These are phyloP conservation scores for Trichomycterus rosablanca DNA, from an alignment of 2,113 vertebrate genomes.

Conservation along the genomic window DNA sequence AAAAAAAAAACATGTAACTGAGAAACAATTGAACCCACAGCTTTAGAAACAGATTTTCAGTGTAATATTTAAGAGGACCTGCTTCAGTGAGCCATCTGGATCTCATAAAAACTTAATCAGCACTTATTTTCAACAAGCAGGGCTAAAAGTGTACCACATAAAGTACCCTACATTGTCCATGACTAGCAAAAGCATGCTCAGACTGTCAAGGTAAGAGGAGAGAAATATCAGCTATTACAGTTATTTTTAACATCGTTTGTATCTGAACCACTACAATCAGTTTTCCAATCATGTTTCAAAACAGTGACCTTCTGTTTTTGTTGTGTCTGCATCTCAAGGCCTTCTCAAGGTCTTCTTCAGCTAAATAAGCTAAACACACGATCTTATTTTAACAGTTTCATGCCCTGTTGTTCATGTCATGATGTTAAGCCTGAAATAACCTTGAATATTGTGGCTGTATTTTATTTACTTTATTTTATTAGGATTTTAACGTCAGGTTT, in stretches of 20 bases:
- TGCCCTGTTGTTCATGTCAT: too few species aligned
- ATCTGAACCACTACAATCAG: neutral
- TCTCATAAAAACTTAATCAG: neutral
- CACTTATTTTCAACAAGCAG: neutral
- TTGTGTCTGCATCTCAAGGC: slow-evolving; percentile 24
- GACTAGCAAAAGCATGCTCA: neutral
- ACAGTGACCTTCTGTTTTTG: slow-evolving; percentile 4
- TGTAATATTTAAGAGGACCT: neutral
- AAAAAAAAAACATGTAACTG: neutral
- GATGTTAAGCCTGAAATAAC: too few species aligned
- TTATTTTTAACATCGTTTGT: neutral
- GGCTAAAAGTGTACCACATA: neutral
- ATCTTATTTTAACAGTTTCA: neutral
- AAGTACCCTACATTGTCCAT: neutral
- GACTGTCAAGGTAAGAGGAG: neutral
- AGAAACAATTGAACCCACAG: neutral
- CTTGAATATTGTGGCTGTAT: too few species aligned
- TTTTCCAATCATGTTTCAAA: neutral
- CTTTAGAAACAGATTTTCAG: neutral
- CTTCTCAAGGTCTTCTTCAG: slow-evolving; percentile 4
- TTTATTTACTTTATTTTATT: too few species aligned
- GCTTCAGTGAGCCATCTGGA: neutral
- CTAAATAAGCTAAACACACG: slow-evolving; percentile 18
- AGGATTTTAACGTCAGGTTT: too few species aligned
- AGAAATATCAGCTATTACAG: neutral